Evolutionary conservation across 2,888 invertebrate species (phyloP), one percentile per base, ranked within the genome.

Genomic region (Empis stercorea): DNA sequence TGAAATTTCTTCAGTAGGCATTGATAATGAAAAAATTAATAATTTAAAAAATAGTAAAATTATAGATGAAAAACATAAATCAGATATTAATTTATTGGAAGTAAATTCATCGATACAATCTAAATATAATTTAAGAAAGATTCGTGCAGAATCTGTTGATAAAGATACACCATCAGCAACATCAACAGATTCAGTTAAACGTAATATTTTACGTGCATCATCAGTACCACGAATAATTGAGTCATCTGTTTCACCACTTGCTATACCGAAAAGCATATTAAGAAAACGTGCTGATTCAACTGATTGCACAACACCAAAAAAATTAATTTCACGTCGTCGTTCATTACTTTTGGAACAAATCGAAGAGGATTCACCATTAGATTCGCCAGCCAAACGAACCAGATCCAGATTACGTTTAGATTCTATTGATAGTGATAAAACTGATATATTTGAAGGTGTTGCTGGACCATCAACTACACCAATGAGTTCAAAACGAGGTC

Each of bases 311-410:
- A 42, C 52, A 10, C 51, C 53, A 6, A 52, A 44, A 13, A 55
- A 54, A 49, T 46, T 57, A 14, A 34, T 57, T 3, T 54, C 55
- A 11, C 54, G 59, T 34, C 48, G 58, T 2, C 52, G 53, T 17
- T 57, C 57, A 9, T 34, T 52, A 10, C 43, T 58, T 38, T 48
- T 61, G 20, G 61, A 61, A 27, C 48, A 55, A n/a, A 56, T 59
- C 16, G 56, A 55, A 41, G 60, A 60, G 41, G 50, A 48, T 45
- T 15, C 40, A 9, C 47, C 44, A 6, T 43, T 50, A 15, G 60
- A 59, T 48, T 58, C 60, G 3, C 59, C 61, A 3, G 54, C 61
- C 7, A 51, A 48, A 27, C 50, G 56, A 30, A 61, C 60, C 32
- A 55, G 60, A 10, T 57, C 56, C 5, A 54, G 56, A 37, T 41